Evolutionary conservation across 37 sponge, comb jelly and placozoan genomes (phyloP).

Genomic region (Halisarca cf. caerulea): DNA sequence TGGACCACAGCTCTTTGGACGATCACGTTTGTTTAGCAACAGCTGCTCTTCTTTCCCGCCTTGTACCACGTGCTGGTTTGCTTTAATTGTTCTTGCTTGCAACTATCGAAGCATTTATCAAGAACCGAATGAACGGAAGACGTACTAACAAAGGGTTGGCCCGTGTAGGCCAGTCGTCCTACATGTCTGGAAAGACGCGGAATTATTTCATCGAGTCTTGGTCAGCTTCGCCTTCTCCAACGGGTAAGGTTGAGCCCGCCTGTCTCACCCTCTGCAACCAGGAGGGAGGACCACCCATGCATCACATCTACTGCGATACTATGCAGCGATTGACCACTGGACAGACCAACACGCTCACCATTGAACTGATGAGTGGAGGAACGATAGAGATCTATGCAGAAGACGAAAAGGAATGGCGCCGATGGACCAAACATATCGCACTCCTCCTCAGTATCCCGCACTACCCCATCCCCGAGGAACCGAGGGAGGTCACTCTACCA

Average conservation of each 20-base stretch:
- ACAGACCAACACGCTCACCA: neutral
- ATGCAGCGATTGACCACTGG: conserved; percentile 20
- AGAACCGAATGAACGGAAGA: neutral
- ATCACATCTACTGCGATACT: conserved; percentile 11
- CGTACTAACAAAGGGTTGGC: conserved; percentile 12
- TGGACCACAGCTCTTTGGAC: too few relatives aligned
- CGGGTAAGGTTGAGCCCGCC: conserved; percentile 1
- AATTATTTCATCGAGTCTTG: conserved; percentile 3
- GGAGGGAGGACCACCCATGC: conserved; percentile 23
- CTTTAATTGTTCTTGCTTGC: too few relatives aligned
- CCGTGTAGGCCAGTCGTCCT: neutral
- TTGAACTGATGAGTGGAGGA: neutral
- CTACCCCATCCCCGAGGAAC: conserved; percentile 27
- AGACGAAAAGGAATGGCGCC: neutral
- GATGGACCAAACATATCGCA: conserved; percentile 20
- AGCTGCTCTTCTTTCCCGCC: too few relatives aligned
- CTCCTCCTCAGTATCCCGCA: conserved; percentile 1
- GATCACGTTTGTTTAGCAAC: too few relatives aligned
- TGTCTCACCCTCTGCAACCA: neutral
- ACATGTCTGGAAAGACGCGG: neutral
- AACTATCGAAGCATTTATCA: too few relatives aligned
- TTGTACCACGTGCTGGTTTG: too few relatives aligned
- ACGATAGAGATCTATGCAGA: neutral
- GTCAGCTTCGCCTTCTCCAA: neutral
- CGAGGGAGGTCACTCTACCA: neutral